These are phyloP conservation scores for Fulica atra DNA, from an alignment of 2,113 vertebrate genomes.

Conservation along the genomic window DNA sequence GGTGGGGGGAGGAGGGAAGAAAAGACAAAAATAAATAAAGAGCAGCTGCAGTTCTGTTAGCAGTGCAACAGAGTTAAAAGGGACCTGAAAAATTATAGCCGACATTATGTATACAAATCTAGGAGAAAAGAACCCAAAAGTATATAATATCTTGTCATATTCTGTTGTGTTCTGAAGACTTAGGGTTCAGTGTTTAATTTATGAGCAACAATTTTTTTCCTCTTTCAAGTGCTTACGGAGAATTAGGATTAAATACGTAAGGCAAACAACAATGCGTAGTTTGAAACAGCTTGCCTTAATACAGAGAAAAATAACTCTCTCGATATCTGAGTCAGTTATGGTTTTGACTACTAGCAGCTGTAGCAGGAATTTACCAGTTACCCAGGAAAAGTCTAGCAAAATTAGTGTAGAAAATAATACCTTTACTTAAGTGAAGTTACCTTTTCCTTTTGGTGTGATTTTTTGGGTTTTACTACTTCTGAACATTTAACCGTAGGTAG, in stretches of 20 bases:
- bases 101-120: constrained; percentile 6
- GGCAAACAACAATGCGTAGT: neutral
- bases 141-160: neutral
- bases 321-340: neutral
- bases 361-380: neutral
- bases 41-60: constrained; percentile 39
- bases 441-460: neutral
- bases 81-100: constrained; percentile 18
- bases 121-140: neutral
- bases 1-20: fast-evolving
- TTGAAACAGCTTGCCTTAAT: neutral
- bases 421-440: neutral
- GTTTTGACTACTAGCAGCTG: neutral
- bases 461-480: neutral
- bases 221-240: neutral
- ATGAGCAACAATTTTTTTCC: neutral
- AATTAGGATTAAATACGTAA: neutral
- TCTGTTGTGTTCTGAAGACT: neutral
- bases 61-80: constrained; percentile 31
- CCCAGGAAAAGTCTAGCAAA: neutral
- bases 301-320: neutral
- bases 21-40: constrained; percentile 44
- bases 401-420: neutral
- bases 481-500: neutral
- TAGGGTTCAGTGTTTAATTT: neutral